Evolutionary conservation across 2,113 vertebrate species (phyloP).

Genomic region (Ammodytes dubius): DNA sequence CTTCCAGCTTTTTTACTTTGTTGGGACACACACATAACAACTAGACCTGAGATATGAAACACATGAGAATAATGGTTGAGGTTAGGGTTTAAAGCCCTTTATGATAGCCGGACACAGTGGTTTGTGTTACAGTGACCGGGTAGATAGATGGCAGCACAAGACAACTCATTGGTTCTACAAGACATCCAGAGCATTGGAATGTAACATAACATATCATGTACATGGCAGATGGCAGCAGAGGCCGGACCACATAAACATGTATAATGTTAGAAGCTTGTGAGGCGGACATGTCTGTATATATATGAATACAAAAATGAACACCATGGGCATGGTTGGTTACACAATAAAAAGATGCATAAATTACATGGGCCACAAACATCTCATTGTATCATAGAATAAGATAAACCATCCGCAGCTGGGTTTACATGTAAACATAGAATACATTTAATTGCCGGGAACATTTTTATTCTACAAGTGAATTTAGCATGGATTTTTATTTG

Average conservation of each 20-base stretch:
- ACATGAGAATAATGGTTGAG: neutral
- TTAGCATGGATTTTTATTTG: slow-evolving; percentile 57
- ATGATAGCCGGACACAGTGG: neutral
- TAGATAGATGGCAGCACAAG: slow-evolving; percentile 2
- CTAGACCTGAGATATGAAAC: neutral
- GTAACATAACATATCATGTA: neutral
- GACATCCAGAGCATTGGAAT: neutral
- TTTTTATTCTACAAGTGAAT: slow-evolving; percentile 24
- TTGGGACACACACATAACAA: neutral
- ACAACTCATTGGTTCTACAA: neutral
- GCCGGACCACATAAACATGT: neutral
- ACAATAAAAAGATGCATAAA: slow-evolving; percentile 34
- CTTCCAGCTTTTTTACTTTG: neutral
- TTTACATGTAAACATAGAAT: slow-evolving; percentile 38
- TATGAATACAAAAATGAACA: neutral
- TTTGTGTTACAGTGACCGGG: neutral
- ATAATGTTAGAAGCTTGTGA: neutral
- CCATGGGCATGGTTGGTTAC: neutral
- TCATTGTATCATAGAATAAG: neutral
- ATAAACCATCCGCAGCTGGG: slow-evolving; percentile 17
- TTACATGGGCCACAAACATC: neutral
- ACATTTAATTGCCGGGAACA: slow-evolving; percentile 42
- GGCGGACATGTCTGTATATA: neutral
- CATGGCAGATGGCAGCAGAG: neutral
- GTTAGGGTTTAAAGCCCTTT: neutral